A percentile compares a stretch with the other conserved stretches of the same genome.
Conservation (phyloP, 2,888 invertebrate species). For the Ophion obscuratus region DNA sequence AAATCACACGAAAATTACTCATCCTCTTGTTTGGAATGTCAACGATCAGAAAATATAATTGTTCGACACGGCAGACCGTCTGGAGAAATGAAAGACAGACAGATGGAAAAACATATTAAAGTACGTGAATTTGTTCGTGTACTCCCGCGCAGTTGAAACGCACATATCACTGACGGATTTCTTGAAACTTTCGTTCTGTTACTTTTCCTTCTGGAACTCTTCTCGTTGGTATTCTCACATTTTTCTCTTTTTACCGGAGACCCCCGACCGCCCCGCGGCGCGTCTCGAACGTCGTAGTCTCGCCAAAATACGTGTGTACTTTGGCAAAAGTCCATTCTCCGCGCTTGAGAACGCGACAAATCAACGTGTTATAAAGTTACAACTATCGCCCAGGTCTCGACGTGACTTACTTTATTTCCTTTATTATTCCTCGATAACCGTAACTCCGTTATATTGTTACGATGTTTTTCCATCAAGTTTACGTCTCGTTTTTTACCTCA, state of each 20-base stretch:
- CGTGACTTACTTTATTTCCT: neutral
- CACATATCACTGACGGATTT: slow-evolving; percentile 37
- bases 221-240: slow-evolving; percentile 27
- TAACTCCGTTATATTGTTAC: neutral
- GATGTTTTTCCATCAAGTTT: neutral
- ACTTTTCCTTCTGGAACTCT: slow-evolving; percentile 38
- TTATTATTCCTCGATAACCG: neutral
- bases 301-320: slow-evolving; percentile 37
- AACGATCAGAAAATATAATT: slow-evolving; percentile 36
- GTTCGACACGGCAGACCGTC: neutral
- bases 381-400: slow-evolving; percentile 33
- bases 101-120: slow-evolving; percentile 50
- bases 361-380: slow-evolving; percentile 33
- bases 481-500: neutral
- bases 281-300: neutral
- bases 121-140: slow-evolving; percentile 37
- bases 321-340: slow-evolving; percentile 54
- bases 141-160: neutral
- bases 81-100: slow-evolving; percentile 42
- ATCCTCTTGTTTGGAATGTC: slow-evolving; percentile 42
- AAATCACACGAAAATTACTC: slow-evolving; percentile 39
- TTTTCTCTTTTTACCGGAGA: neutral
- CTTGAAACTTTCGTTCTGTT: slow-evolving; percentile 22
- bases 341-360: slow-evolving; percentile 43
- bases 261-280: neutral